These are phyloP conservation scores for Tenthredo amoena DNA, from an alignment of 2,888 invertebrate species.

Conservation along the genomic window DNA sequence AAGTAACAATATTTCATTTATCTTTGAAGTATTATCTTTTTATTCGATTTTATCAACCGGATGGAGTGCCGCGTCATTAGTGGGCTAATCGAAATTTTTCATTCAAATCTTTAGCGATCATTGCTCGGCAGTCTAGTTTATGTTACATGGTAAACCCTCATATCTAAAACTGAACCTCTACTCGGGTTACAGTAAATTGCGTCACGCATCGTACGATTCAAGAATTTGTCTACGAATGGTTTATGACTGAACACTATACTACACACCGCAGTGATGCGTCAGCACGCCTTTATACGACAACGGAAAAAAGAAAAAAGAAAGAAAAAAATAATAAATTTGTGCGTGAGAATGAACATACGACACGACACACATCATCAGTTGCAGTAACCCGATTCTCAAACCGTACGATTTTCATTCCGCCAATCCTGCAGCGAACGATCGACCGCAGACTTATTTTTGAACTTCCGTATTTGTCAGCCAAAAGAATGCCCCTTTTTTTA, in stretches of 20 bases:
- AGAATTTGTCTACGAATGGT: constrained; percentile 53
- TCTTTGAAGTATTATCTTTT: neutral
- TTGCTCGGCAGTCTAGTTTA: neutral
- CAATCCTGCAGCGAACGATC: neutral
- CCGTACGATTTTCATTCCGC: constrained; percentile 18
- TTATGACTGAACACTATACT: neutral
- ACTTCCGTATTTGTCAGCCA: constrained; percentile 19
- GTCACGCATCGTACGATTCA: constrained; percentile 52
- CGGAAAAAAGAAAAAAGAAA: constrained; percentile 1
- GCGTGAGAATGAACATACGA: constrained; percentile 17
- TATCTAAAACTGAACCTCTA: neutral
- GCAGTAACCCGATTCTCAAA: constrained; percentile 19
- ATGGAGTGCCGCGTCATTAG: neutral
- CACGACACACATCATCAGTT: neutral
- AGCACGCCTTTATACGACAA: neutral
- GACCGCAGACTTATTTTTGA: neutral
- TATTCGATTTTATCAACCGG: neutral
- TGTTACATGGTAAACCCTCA: neutral
- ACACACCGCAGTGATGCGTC: constrained; percentile 13
- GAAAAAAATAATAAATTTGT: neutral
- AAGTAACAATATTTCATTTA: neutral
- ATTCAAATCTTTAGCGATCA: neutral
- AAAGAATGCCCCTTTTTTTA: neutral
- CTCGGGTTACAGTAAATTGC: constrained; percentile 44
- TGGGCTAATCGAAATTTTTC: neutral